Conservation (phyloP, 53 echinoderm and acorn worm genomes). For the Astropecten irregularis region DNA sequence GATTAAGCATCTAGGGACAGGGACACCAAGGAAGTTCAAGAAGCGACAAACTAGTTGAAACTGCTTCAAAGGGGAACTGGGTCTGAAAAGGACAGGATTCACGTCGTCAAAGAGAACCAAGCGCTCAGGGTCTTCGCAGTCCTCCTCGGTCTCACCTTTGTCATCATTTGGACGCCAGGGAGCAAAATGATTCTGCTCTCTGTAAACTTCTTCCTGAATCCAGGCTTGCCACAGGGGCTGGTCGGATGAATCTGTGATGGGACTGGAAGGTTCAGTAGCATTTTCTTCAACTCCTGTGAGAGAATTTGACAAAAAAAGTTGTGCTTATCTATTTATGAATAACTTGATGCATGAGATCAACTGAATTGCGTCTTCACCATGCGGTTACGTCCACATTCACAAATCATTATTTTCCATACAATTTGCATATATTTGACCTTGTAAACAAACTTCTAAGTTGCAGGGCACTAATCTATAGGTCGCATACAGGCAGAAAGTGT, state of each 20-base stretch:
- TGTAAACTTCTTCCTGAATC: conserved; percentile 71
- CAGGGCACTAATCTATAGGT: no score
- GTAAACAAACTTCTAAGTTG: no score
- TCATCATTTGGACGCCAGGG: conserved; percentile 82
- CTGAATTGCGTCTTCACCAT: no score
- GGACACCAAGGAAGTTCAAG: conserved; percentile 81
- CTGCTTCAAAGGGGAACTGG: conserved; percentile 54
- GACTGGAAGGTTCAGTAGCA: conserved; percentile 50
- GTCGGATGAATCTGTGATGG: conserved; percentile 27
- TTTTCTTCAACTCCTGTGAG: conserved; percentile 27
- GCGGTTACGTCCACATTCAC: no score
- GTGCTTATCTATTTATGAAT: neutral
- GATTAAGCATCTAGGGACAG: neutral
- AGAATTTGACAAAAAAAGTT: neutral
- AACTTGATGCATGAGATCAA: no score
- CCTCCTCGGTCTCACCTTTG: conserved; percentile 85
- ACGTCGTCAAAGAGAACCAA: conserved; percentile 96
- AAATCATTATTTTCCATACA: no score
- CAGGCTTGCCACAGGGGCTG: conserved; percentile 74
- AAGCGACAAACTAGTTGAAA: conserved; percentile 71
- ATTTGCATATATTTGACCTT: no score
- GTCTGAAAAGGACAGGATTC: conserved; percentile 74
- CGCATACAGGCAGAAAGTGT: no score
- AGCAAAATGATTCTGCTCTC: conserved; percentile 72
- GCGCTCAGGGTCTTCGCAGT: conserved; percentile 97